Evolutionary conservation across 2,113 vertebrate species (phyloP), one percentile per base, ranked within the genome.

Genomic region (Pongo abelii): DNA sequence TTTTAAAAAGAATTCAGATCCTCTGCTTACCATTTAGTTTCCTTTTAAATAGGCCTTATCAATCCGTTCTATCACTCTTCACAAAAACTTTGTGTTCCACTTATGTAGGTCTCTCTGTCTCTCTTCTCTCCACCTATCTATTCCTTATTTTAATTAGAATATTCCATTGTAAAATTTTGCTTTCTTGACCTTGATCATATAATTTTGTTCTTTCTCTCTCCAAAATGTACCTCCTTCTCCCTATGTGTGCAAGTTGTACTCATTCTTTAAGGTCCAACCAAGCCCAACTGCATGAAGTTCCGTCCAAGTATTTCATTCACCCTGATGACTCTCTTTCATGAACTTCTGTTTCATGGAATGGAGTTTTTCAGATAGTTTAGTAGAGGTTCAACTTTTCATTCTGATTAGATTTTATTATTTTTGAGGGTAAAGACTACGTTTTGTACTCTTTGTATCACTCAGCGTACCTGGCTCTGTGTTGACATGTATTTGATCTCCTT

Each of bases 101-200:
- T 80, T 72, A 87, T 9, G 4, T 91, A 20, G 32, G 46, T 89
- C 25, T 55, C 1, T 12, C 38, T 20, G 18, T n/a, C 38, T 13
- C 46, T 85, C 27, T 83, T 40, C 72, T 75, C 13, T 77, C 75
- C 8, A 46, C 43, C 32, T 52, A 32, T 92, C 80, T 32, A 14
- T 64, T 46, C 23, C 17, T 72, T 59, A 83, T 30, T 96, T 97
- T 96, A 74, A 91, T 88, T 91, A 17, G 87, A 4, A 87, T 91
- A 87, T 75, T 87, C 25, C 25, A 87, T 91, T 96, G 61, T 81
- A 74, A 90, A 81, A 50, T 93, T 95, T 91, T 95, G 75, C 8
- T 87, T 64, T 96, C 52, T 91, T 87, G 43, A 91, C 6, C 14
- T 95, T 38, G 30, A 70, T 78, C 16, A n/a, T 77, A 48, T 46